Conservation (phyloP, 2,113 vertebrate genomes). For the Oncorhynchus masou region DNA sequence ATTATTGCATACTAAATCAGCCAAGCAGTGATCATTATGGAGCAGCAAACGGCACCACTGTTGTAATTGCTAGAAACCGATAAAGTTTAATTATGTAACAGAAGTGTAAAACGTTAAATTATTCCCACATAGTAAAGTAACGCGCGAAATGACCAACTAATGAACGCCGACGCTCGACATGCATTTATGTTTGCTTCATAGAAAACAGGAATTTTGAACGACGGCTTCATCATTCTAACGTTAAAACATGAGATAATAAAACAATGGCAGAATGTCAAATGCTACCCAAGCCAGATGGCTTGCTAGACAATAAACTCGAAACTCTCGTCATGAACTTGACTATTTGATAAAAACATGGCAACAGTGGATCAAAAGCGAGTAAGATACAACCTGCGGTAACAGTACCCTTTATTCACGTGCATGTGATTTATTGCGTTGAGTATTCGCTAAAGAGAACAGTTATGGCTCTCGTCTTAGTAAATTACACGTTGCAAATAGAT, state of each 20-base stretch:
- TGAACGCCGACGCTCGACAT: too few species aligned
- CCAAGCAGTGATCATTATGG: not conserved
- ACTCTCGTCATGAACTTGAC: constrained; percentile 58
- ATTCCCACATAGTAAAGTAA: constrained; percentile 4
- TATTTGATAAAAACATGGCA: constrained; percentile 22
- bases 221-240: not conserved
- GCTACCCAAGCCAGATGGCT: constrained; percentile 72
- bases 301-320: constrained; percentile 69
- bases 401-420: too few species aligned
- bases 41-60: not conserved
- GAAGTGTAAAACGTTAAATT: not conserved
- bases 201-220: not conserved
- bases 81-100: constrained; percentile 39
- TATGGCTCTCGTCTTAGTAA: not conserved
- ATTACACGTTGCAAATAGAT: not conserved
- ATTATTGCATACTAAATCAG: not conserved
- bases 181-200: not conserved
- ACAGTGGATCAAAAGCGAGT: not conserved
- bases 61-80: not conserved
- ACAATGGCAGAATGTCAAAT: constrained; percentile 72
- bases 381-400: not conserved
- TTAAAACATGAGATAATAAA: constrained; percentile 9
- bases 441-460: too few species aligned
- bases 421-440: too few species aligned
- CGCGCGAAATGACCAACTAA: not conserved